Conservation (phyloP, 2,888 invertebrate species). For the Dryobota labecula region DNA sequence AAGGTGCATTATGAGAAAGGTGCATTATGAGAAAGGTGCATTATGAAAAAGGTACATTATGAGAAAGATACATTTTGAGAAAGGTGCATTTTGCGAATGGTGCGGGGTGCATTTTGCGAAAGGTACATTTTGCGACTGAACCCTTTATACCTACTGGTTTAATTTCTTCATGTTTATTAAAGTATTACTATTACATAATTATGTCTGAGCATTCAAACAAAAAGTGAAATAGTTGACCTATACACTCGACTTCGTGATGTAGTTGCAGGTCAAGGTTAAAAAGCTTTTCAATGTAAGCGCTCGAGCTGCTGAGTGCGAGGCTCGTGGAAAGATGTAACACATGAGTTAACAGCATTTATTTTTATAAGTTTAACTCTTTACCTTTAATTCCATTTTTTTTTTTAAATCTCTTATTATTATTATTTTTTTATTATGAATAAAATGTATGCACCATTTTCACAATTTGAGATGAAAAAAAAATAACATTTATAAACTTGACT, state of each 20-base stretch:
- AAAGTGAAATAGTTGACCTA: constrained; percentile 39
- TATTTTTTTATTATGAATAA: neutral
- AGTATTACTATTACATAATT: constrained; percentile 10
- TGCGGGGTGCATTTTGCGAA: too few species aligned
- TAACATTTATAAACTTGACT: too few species aligned
- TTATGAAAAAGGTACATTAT: too few species aligned
- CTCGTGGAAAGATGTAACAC: constrained; percentile 10
- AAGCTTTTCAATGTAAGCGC: constrained; percentile 35
- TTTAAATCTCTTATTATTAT: too few species aligned
- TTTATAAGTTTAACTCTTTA: neutral
- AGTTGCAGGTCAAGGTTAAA: constrained; percentile 35
- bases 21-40: too few species aligned
- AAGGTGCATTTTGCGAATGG: too few species aligned
- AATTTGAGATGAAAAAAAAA: too few species aligned
- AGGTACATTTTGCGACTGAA: too few species aligned
- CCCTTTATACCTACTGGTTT: too few species aligned
- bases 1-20: too few species aligned
- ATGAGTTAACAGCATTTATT: neutral
- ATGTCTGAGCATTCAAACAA: constrained; percentile 14
- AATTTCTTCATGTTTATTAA: neutral
- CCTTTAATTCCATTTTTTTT: too few species aligned
- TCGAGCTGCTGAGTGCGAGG: neutral
- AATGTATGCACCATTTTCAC: neutral
- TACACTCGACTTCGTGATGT: constrained; percentile 11
- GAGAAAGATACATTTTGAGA: too few species aligned